Conservation (phyloP, 30 jellyfish, hydroid and myxozoan genomes). For the Pelagia noctiluca region DNA sequence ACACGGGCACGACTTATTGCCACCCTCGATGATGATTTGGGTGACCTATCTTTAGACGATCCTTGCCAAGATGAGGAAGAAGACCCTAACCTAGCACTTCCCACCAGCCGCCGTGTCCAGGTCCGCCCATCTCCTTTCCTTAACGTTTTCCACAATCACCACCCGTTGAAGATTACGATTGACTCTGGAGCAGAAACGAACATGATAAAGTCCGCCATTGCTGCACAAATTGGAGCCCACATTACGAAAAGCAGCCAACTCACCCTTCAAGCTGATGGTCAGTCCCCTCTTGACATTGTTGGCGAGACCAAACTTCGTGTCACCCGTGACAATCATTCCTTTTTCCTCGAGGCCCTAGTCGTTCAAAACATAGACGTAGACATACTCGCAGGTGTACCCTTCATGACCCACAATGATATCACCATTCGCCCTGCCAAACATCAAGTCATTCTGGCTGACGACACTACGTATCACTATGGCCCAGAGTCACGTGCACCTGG, state of each 20-base stretch:
- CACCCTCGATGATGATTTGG: not conserved
- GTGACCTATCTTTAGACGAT: not conserved
- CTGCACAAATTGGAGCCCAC: not conserved
- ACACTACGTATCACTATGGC: conserved; percentile 3
- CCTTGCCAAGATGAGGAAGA: not conserved
- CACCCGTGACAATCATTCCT: not conserved
- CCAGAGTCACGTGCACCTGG: not conserved
- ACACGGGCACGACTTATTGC: conserved; percentile 20
- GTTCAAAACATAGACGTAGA: conserved; percentile 16
- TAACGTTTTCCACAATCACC: not conserved
- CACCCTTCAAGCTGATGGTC: conserved; percentile 9
- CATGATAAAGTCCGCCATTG: conserved; percentile 4
- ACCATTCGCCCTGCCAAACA: conserved; percentile 25
- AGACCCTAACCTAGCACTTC: not conserved
- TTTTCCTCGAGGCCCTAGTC: conserved; percentile 3
- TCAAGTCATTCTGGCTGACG: not conserved
- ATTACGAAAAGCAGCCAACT: not conserved
- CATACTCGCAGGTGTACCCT: conserved; percentile 23
- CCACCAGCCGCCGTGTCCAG: conserved; percentile 22
- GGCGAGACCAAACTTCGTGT: conserved; percentile 8
- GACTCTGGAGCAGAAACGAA: conserved; percentile 18
- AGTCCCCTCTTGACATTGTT: not conserved
- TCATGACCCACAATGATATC: conserved; percentile 16
- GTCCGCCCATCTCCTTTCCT: conserved; percentile 36
- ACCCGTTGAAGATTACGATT: conserved; percentile 1